phyloP scores from a whole-genome alignment of 2,797 vertebrate genomes.

The Anableps anableps region DNA sequence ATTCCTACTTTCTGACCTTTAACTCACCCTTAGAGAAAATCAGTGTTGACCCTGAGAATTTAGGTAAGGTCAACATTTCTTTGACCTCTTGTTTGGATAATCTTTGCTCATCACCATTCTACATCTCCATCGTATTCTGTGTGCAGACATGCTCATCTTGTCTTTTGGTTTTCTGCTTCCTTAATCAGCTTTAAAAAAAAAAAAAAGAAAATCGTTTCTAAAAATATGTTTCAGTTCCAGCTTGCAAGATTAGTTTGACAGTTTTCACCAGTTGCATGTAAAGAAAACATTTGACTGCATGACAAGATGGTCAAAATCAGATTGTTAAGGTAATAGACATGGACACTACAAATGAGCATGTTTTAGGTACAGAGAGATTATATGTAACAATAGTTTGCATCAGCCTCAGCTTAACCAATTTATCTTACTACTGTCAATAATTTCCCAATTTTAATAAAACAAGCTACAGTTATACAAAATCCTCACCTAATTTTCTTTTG shows the following conservation, averaged over 20 bases:
- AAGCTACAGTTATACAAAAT: too few relatives aligned
- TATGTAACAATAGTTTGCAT: constrained; percentile 20
- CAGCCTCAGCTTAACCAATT: constrained; percentile 7
- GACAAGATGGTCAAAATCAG: not conserved
- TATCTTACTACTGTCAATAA: constrained; percentile 8
- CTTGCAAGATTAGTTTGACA: not conserved
- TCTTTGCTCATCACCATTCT: not conserved
- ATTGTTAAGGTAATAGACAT: not conserved
- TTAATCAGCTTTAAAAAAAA: not conserved
- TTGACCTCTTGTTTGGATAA: not conserved
- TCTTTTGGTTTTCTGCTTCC: not conserved
- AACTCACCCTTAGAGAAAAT: too few relatives aligned
- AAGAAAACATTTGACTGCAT: not conserved
- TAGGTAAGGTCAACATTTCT: too few relatives aligned
- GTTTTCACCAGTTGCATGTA: not conserved
- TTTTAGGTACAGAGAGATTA: constrained; percentile 8
- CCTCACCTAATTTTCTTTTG: constrained; percentile 76
- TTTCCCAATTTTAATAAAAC: constrained; percentile 29
- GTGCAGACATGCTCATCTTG: not conserved
- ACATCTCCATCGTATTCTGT: not conserved
- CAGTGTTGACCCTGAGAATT: too few relatives aligned
- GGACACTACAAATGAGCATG: not conserved
- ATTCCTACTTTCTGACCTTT: too few relatives aligned
- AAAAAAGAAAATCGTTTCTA: not conserved
- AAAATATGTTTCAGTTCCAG: not conserved